phyloP scores from a whole-genome alignment of 1,140 invertebrate species.

The Gyrodactylus salaris region DNA sequence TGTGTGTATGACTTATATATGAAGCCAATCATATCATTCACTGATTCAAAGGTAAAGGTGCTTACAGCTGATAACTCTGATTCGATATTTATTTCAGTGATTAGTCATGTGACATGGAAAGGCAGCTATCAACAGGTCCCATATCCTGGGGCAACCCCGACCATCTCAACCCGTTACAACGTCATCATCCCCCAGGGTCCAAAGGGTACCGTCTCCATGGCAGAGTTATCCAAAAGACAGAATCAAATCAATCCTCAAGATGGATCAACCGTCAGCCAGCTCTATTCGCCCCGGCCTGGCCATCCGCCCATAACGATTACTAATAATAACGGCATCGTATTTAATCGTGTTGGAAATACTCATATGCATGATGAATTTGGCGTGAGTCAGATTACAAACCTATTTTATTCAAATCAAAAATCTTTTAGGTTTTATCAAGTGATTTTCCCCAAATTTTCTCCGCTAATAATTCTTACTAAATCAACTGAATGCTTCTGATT shows the following conservation, averaged over 20 bases:
- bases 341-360: neutral
- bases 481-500: no score
- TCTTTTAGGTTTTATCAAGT: no score
- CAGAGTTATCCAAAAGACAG: neutral
- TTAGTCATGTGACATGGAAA: neutral
- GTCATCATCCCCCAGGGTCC: neutral
- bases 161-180: neutral
- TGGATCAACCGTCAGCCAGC: neutral
- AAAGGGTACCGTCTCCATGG: neutral
- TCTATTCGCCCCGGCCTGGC: neutral
- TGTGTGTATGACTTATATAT: no score
- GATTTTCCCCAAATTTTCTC: no score
- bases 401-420: no score
- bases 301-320: neutral
- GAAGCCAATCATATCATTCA: neutral
- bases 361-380: neutral
- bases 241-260: neutral
- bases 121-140: neutral
- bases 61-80: neutral
- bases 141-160: neutral
- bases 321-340: neutral
- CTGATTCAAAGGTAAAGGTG: neutral
- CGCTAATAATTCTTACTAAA: no score
- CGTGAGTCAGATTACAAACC: neutral
- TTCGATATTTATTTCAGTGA: neutral